Evolutionary conservation across 2,888 invertebrate genomes (phyloP).

Genomic region (Eucriotettix oculatus): DNA sequence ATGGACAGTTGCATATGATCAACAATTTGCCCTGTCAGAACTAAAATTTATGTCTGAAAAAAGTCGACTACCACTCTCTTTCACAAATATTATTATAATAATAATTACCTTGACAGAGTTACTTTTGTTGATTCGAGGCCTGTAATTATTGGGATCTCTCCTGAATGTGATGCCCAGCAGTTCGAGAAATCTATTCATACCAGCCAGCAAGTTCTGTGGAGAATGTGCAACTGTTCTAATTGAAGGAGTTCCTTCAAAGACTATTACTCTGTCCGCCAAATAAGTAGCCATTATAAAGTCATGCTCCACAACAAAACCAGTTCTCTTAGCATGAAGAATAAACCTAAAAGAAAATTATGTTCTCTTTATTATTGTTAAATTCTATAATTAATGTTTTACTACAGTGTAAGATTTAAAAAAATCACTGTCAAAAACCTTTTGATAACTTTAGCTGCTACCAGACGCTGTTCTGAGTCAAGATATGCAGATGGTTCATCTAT

Average conservation of each 20-base stretch:
- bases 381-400: neutral
- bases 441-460: slow-evolving; percentile 97
- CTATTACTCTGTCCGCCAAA: slow-evolving; percentile 93
- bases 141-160: slow-evolving; percentile 94
- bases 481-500: slow-evolving; percentile 99
- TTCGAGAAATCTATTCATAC: slow-evolving; percentile 96
- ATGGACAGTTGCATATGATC: too few relatives aligned
- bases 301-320: slow-evolving; percentile 99
- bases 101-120: slow-evolving; percentile 74
- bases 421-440: slow-evolving; percentile 48
- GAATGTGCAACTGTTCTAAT: slow-evolving; percentile 75
- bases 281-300: slow-evolving; percentile 99
- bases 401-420: neutral
- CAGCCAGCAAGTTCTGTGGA: slow-evolving; percentile 84
- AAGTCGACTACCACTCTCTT: too few relatives aligned
- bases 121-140: slow-evolving; percentile 94
- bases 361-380: neutral
- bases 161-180: slow-evolving; percentile 94
- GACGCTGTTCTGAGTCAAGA: slow-evolving; percentile 98
- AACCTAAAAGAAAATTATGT: slow-evolving; percentile 31
- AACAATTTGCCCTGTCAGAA: too few relatives aligned
- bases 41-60: too few relatives aligned
- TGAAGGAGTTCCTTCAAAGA: slow-evolving; percentile 91
- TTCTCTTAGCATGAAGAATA: slow-evolving; percentile 97
- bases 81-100: too few relatives aligned